These are phyloP conservation scores for Pachliopta kotzebuea DNA, from an alignment of 2,888 invertebrate species.

Conservation along the genomic window DNA sequence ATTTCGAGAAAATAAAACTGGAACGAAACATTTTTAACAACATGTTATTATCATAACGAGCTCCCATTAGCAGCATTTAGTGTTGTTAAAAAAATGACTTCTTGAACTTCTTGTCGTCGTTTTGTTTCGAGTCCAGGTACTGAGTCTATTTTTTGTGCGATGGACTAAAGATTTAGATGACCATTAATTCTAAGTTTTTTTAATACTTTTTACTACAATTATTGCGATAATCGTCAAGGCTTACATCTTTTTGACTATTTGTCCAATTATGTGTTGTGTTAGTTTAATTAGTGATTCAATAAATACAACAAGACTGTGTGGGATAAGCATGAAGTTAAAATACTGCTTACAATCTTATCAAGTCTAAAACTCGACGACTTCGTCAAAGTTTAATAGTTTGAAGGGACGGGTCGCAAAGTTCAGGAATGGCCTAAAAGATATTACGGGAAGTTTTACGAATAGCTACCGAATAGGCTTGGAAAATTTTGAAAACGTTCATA, in stretches of 20 bases:
- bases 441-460: slow-evolving; percentile 11
- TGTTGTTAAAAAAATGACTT: slow-evolving; percentile 1
- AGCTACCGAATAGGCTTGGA: background rate
- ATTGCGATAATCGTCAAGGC: background rate
- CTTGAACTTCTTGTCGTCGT: background rate
- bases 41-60: slow-evolving; percentile 1
- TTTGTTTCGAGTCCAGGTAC: background rate
- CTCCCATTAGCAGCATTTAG: slow-evolving; percentile 2
- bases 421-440: background rate
- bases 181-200: background rate
- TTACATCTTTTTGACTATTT: no score
- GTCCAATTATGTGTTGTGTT: no score
- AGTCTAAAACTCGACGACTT: slow-evolving; percentile 14
- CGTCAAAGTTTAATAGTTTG: slow-evolving; percentile 15
- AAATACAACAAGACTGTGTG: background rate
- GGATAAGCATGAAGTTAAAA: slow-evolving; percentile 3
- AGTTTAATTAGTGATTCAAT: background rate
- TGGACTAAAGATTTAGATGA: background rate
- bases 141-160: background rate
- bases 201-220: background rate
- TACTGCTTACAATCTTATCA: slow-evolving; percentile 3
- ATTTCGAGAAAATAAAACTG: slow-evolving; percentile 2
- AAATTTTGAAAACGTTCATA: background rate
- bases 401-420: slow-evolving; percentile 14
- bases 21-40: slow-evolving; percentile 2